These are phyloP conservation scores for Nibea albiflora DNA, from an alignment of 2,113 vertebrate genomes.

Conservation along the genomic window DNA sequence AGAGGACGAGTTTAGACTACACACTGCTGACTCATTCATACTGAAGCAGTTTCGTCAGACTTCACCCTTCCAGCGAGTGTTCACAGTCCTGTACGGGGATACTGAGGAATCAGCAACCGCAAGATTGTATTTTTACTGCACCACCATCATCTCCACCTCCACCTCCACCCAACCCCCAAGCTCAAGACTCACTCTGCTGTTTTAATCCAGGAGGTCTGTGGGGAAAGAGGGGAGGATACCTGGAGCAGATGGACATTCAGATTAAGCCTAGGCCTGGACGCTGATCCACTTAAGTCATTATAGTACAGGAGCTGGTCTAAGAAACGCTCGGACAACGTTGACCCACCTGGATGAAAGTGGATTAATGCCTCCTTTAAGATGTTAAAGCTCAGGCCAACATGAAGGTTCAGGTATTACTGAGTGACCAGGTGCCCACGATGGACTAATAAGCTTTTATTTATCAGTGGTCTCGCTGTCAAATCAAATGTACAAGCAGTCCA, in stretches of 20 bases:
- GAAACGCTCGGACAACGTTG: slow-evolving; percentile 40
- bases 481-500: neutral
- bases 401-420: slow-evolving; percentile 6
- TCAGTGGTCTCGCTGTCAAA: neutral
- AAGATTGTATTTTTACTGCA: neutral
- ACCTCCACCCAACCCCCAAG: neutral
- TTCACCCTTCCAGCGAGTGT: neutral
- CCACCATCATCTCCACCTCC: neutral
- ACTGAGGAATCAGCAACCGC: slow-evolving; percentile 3
- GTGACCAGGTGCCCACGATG: neutral
- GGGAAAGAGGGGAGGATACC: slow-evolving; percentile 22
- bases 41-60: neutral
- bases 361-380: slow-evolving; percentile 44
- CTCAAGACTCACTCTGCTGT: slow-evolving; percentile 44
- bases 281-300: slow-evolving; percentile 85
- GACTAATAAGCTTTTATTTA: neutral
- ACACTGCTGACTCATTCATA: slow-evolving; percentile 3
- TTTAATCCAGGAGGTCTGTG: slow-evolving; percentile 71
- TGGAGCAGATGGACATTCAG: slow-evolving; percentile 79
- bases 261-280: slow-evolving; percentile 69
- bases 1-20: neutral
- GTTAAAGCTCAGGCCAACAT: slow-evolving; percentile 15
- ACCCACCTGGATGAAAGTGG: slow-evolving; percentile 33
- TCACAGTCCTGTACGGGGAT: neutral
- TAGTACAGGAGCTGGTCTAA: slow-evolving; percentile 38